Evolutionary conservation across 2,797 vertebrate genomes (phyloP), one percentile per base, ranked within the genome.

Genomic region (Labroides dimidiatus): DNA sequence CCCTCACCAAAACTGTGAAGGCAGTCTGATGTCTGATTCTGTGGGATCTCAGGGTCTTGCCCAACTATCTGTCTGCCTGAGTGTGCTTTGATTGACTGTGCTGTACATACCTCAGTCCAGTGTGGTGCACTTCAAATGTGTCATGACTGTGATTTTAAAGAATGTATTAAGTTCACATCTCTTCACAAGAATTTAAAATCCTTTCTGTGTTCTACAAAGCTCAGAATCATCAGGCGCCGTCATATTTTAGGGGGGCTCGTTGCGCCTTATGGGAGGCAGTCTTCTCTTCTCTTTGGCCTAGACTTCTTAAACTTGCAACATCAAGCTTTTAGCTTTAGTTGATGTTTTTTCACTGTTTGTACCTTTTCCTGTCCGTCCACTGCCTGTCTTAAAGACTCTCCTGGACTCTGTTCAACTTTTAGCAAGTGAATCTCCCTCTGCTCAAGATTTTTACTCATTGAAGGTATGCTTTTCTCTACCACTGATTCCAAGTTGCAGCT

Each of bases 41-140:
- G 67, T 67, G 56, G 52, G 63, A 72, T 64, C 60, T 57, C 78
- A n/a, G n/a, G n/a, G n/a, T n/a, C n/a, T n/a, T n/a, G n/a, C n/a
- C 67, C 59, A 68, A 60, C 52, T 66, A 67, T 53, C 71, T 58
- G 51, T 64, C 78, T 42, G 67, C 61, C 39, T 60, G 50, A 42
- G 64, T 57, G 39, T 72, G 67, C 65, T 72, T 57, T 77, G 56
- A 74, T 42, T 57, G 49, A 66, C 53, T 55, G 20, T 44, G 58
- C 41, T 53, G 37, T 67, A 64, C 36, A 55, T 61, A 52, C 42
- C 60, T 59, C 12, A 11, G 47, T 19, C 57, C 33, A 56, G 39
- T 47, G 30, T 50, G 44, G 16, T 39, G 15, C 7, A 49, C n/a
- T 49, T 21, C 11, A 27, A 42, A 44, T 59, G 4, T 37, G 48